These are phyloP conservation scores for Gadus chalcogrammus DNA, from an alignment of 2,113 vertebrate genomes.

Conservation along the genomic window DNA sequence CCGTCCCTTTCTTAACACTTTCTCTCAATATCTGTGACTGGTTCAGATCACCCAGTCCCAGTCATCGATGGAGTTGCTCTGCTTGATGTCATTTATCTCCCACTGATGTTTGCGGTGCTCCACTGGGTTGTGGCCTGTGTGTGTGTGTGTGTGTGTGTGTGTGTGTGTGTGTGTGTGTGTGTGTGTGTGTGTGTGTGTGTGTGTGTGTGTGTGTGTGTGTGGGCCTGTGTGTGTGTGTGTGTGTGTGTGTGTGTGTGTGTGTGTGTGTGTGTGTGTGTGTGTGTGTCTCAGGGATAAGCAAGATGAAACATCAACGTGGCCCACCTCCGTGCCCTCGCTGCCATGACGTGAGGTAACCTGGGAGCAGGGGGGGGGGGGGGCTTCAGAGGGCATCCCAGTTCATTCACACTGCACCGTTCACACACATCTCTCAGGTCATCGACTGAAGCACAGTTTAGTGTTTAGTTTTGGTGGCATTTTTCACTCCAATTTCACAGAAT, in stretches of 20 bases:
- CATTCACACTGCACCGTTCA: too few relatives aligned
- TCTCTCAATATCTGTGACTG: background rate
- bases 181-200: conserved; percentile 34
- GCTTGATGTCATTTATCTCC: conserved; percentile 22
- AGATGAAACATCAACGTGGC: conserved; percentile 40
- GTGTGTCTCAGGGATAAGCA: conserved; percentile 17
- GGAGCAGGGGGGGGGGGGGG: conserved; percentile 21
- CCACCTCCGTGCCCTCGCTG: conserved; percentile 38
- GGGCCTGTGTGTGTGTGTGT: conserved; percentile 32
- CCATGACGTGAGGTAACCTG: conserved; percentile 58
- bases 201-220: too few relatives aligned
- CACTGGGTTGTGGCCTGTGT: conserved; percentile 25
- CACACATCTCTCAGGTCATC: background rate
- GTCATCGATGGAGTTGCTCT: conserved; percentile 21
- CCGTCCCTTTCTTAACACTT: background rate
- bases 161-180: conserved; percentile 14
- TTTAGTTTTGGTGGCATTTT: too few relatives aligned
- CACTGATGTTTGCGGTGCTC: conserved; percentile 5
- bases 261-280: conserved; percentile 43
- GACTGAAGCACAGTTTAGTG: too few relatives aligned
- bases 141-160: conserved; percentile 42
- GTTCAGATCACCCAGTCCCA: conserved; percentile 8
- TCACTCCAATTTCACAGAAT: too few relatives aligned
- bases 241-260: conserved; percentile 7
- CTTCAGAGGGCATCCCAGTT: conserved; percentile 11